Conservation (phyloP, 2,888 invertebrate genomes). For the Arctia plantaginis region DNA sequence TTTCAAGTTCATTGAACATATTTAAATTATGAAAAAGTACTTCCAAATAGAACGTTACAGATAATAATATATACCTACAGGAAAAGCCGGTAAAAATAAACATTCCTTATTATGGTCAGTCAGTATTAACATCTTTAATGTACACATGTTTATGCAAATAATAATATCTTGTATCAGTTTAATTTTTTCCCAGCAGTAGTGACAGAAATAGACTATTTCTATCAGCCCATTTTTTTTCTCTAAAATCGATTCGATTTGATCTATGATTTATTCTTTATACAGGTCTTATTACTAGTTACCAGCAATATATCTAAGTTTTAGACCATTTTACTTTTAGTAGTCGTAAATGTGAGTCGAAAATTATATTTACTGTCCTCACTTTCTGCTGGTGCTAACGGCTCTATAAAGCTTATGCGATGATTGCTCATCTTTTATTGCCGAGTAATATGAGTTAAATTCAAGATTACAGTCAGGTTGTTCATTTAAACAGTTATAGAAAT, state of each 20-base stretch:
- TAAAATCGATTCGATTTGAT: background rate
- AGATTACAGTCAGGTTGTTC: background rate
- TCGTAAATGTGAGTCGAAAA: constrained; percentile 23
- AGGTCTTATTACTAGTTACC: background rate
- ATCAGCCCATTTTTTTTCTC: too few relatives aligned
- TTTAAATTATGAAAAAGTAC: too few relatives aligned
- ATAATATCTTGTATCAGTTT: too few relatives aligned
- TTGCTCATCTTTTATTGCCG: constrained; percentile 21
- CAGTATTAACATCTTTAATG: too few relatives aligned
- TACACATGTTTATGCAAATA: too few relatives aligned
- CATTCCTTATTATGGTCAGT: too few relatives aligned
- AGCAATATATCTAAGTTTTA: constrained; percentile 14
- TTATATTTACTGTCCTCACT: constrained; percentile 22
- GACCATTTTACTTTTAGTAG: constrained; percentile 18
- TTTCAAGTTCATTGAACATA: too few relatives aligned
- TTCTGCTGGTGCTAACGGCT: constrained; percentile 18
- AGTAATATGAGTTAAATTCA: constrained; percentile 2
- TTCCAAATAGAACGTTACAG: too few relatives aligned
- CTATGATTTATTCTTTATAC: background rate
- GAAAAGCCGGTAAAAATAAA: too few relatives aligned
- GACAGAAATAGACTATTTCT: too few relatives aligned
- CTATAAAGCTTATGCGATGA: constrained; percentile 19
- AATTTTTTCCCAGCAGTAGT: too few relatives aligned
- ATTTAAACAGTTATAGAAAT: background rate
- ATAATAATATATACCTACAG: too few relatives aligned